These are phyloP conservation scores for Riparia riparia DNA, from an alignment of 2,113 vertebrate genomes.

Conservation along the genomic window DNA sequence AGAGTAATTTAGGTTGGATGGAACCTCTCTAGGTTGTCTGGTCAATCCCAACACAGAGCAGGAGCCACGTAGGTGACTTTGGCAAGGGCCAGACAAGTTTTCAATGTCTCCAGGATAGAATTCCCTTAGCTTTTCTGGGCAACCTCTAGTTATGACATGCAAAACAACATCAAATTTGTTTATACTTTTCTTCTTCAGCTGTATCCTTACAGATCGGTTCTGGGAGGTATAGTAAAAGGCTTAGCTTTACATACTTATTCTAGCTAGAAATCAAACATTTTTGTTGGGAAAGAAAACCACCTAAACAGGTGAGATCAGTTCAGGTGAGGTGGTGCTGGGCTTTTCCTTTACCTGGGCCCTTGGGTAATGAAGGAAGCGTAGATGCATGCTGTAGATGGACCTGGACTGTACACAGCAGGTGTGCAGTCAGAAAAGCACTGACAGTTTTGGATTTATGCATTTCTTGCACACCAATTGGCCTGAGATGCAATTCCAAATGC, in stretches of 20 bases:
- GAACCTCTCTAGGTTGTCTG: background rate
- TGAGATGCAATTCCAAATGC: background rate
- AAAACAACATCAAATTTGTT: background rate
- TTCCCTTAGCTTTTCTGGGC: background rate
- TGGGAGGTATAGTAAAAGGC: background rate
- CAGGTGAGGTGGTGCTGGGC: background rate
- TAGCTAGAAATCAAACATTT: background rate
- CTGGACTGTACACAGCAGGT: background rate
- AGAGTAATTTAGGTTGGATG: background rate
- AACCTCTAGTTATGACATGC: background rate
- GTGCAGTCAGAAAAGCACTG: background rate
- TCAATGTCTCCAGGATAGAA: background rate
- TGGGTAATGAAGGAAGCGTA: background rate
- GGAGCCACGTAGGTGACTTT: accelerated
- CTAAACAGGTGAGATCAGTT: background rate
- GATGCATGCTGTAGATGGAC: background rate
- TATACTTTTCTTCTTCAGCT: background rate
- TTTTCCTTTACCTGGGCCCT: background rate
- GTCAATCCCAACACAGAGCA: background rate
- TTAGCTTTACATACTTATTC: background rate
- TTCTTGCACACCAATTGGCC: background rate
- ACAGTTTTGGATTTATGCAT: background rate
- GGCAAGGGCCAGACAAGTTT: background rate
- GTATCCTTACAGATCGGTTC: background rate
- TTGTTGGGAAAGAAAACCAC: background rate